Conservation (phyloP, 2,888 invertebrate species). For the Allolobophora icterica region DNA sequence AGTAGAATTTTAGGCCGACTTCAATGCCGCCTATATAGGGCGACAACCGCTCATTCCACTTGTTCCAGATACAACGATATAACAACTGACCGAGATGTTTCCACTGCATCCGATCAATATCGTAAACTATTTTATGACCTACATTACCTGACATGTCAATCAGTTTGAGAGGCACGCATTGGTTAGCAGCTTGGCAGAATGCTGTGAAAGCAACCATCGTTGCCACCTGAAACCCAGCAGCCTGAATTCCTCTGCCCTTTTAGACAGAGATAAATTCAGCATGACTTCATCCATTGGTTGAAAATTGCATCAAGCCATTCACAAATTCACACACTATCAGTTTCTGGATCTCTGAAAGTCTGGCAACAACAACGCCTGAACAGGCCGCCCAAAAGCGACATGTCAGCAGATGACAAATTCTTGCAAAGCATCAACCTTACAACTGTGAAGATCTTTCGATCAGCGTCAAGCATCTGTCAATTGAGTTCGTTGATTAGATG, state of each 20-base stretch:
- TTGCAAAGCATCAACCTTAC: not conserved
- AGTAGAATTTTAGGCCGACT: not conserved
- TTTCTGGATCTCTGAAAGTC: not conserved
- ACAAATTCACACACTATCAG: not conserved
- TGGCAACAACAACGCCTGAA: not conserved
- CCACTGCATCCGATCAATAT: not conserved
- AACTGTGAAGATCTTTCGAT: not conserved
- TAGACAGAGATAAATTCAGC: not conserved
- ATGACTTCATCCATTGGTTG: not conserved
- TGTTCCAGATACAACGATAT: not conserved
- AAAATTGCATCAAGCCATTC: constrained; percentile 8
- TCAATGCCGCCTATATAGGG: not conserved
- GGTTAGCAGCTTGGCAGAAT: not conserved
- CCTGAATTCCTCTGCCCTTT: not conserved
- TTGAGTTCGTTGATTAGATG: not conserved
- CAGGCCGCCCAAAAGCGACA: no score
- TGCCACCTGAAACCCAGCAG: not conserved
- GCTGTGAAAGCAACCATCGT: not conserved
- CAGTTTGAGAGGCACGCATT: not conserved
- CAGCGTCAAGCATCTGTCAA: not conserved
- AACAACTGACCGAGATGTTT: not conserved
- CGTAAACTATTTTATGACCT: not conserved
- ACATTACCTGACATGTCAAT: not conserved
- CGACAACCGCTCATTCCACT: not conserved
- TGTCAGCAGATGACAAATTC: not conserved